Percentiles rank a stretch among this genome's conserved stretches.
Evolutionary conservation across 2,888 invertebrate genomes (phyloP).

Genomic region (Micropterix aruncella): DNA sequence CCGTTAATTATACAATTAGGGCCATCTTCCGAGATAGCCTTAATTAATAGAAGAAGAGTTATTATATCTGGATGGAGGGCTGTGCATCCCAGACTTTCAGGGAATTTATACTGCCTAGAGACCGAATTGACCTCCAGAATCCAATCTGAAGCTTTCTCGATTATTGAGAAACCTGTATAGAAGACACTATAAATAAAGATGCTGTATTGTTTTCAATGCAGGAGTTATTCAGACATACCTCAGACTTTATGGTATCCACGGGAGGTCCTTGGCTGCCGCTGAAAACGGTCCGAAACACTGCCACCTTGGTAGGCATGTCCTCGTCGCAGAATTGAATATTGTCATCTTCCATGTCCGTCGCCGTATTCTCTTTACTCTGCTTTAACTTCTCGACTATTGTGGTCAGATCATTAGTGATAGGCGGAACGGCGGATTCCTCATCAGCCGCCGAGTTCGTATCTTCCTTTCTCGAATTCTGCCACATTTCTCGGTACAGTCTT

Average conservation of each 20-base stretch:
- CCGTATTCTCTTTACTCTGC: slow-evolving; percentile 20
- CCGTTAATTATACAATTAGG: no score
- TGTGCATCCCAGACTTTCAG: no score
- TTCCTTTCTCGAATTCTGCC: slow-evolving; percentile 15
- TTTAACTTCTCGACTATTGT: slow-evolving; percentile 38
- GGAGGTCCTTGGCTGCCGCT: background rate
- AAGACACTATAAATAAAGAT: no score
- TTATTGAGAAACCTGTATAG: no score
- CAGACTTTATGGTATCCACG: background rate
- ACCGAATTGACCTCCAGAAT: no score
- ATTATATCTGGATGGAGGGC: no score
- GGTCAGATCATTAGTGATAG: slow-evolving; percentile 38
- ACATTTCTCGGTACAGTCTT: slow-evolving; percentile 28
- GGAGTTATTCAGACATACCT: no score
- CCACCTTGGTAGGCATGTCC: slow-evolving; percentile 23
- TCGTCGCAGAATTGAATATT: background rate
- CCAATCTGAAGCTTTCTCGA: no score
- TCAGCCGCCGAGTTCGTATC: slow-evolving; percentile 5
- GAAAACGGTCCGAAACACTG: slow-evolving; percentile 12
- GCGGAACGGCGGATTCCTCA: slow-evolving; percentile 9
- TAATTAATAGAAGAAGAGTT: no score
- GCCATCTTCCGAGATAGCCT: no score
- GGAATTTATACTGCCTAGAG: no score
- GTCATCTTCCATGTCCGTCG: slow-evolving; percentile 14
- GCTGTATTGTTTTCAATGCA: no score